Evolutionary conservation across 1,140 invertebrate species (phyloP).

Genomic region (Thaumetopoea pityocampa): DNA sequence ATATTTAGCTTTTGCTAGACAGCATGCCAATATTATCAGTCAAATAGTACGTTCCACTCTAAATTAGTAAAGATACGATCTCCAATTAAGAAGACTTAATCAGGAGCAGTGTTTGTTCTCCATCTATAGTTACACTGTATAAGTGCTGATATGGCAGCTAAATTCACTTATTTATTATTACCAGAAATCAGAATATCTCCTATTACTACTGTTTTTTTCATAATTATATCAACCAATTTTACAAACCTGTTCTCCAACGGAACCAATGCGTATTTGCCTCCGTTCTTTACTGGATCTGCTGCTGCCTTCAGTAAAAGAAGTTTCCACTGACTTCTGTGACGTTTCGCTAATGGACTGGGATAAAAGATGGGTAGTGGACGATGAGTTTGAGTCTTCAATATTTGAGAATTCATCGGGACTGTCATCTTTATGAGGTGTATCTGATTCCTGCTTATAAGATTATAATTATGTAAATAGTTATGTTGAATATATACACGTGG

Average conservation of each 20-base stretch:
- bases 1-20: too few relatives aligned
- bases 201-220: too few relatives aligned
- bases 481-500: too few relatives aligned
- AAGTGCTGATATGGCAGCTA: too few relatives aligned
- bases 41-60: too few relatives aligned
- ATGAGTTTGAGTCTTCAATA: constrained; percentile 51
- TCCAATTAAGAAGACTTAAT: too few relatives aligned
- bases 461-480: too few relatives aligned
- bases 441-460: constrained; percentile 63
- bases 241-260: constrained; percentile 48
- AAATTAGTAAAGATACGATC: too few relatives aligned
- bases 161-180: constrained; percentile 4
- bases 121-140: too few relatives aligned
- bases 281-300: constrained; percentile 18
- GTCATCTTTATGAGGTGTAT: constrained; percentile 56
- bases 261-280: constrained; percentile 35
- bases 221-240: constrained; percentile 27
- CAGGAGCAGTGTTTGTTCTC: too few relatives aligned
- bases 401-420: constrained; percentile 57
- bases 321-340: constrained; percentile 43
- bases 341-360: constrained; percentile 58
- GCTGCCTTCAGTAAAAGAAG: constrained; percentile 42
- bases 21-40: too few relatives aligned
- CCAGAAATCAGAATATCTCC: too few relatives aligned
- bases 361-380: constrained; percentile 55